Evolutionary conservation across 2,888 invertebrate genomes (phyloP).

Genomic region (Erebia aethiops): DNA sequence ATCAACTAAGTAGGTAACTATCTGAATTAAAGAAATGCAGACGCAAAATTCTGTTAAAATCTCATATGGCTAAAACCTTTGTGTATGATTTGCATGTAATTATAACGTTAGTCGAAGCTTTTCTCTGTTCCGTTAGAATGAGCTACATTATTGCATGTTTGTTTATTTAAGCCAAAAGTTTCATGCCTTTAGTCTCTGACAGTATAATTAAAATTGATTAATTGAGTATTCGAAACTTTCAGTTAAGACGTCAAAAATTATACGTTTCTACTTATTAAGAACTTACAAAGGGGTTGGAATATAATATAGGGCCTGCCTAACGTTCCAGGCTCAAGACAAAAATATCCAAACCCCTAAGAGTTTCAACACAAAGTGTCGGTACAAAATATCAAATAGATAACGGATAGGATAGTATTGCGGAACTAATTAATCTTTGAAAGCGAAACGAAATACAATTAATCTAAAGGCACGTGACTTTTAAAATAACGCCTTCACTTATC

Average conservation of each 20-base stretch:
- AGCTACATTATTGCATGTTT: constrained; percentile 69
- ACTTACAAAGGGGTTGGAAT: too few species aligned
- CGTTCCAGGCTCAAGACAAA: too few species aligned
- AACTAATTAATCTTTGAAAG: neutral
- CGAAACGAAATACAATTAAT: neutral
- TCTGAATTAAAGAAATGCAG: neutral
- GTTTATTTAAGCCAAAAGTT: constrained; percentile 54
- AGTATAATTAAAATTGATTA: neutral
- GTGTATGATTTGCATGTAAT: constrained; percentile 52
- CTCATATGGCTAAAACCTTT: constrained; percentile 22
- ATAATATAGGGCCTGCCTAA: too few species aligned
- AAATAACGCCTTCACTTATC: constrained; percentile 29
- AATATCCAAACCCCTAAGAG: neutral
- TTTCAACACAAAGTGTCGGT: neutral
- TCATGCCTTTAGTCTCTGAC: constrained; percentile 51
- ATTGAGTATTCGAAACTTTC: neutral
- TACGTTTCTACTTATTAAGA: neutral
- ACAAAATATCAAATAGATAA: neutral
- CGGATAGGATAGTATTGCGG: neutral
- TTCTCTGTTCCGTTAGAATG: constrained; percentile 62
- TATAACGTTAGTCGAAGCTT: constrained; percentile 50
- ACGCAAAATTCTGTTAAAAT: constrained; percentile 11
- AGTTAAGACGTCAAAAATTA: neutral
- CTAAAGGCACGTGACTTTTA: constrained; percentile 56
- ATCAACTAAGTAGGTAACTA: neutral